Base-by-base conservation (phyloP, 2,113 vertebrate genomes). In the Coreoperca whiteheadi region DNA sequence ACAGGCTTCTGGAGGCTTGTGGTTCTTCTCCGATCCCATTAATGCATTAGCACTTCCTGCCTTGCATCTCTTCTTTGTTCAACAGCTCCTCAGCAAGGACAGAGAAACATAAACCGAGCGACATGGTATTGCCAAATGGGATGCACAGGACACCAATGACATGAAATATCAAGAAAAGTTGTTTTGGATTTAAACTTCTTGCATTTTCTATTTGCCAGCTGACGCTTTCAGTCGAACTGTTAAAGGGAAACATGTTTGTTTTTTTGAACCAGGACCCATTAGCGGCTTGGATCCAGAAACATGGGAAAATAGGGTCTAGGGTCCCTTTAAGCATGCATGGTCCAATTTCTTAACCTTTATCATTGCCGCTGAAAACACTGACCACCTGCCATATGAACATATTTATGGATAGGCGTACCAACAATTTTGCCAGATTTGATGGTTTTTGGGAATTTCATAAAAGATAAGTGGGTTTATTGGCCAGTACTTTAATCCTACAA, bases 11-110 rank as follows among this genome's bases (percentile, higher is more conserved):
- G 54, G 65, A 56, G 63, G 74, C 51, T 68, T 20, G 21, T 12
- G n/a, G 48, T 65, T 84, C 60, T 74, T 80, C 39, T 59, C 61
- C 74, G 51, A 68, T 73, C 48, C 37, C 64, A 54, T 69, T 48
- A 67, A 54, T 83, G 72, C 51, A 41, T 63, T 46, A 48, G 28
- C 53, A 46, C 11, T 68, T 60, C 57, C 68, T 72, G 69, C 16
- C 50, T 43, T 34, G 53, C 20, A 69, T 20, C 48, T 81, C 12
- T 0, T 81, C 25, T 65, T 59, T 60, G 41, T 39, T 39, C 43
- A 54, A 48, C 6, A 67, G 30, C 20, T 77, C 56, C 48, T 67
- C 14, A 69, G 51, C 3, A 73, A 63, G 25, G 11, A 67, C 34
- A 51, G 20, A 78, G 8, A 34, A 41, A 41, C 10, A n/a, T n/a